Evolutionary conservation across 92 coral and sea anemone species (phyloP).

Genomic region (Blastomussa wellsi): DNA sequence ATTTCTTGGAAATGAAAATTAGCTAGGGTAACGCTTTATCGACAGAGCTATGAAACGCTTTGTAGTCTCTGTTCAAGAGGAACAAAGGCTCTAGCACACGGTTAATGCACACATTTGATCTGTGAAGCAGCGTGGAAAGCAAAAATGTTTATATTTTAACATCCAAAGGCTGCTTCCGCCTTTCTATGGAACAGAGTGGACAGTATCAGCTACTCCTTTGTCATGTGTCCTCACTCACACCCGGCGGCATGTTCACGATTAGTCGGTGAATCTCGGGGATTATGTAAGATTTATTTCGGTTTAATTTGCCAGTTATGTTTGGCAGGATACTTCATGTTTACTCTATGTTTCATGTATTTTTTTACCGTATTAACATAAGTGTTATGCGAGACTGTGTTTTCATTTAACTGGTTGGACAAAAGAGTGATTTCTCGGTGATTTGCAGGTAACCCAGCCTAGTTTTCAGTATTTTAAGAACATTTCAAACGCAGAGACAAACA

Average conservation of each 20-base stretch:
- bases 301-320: slow-evolving; percentile 3
- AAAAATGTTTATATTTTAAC: neutral
- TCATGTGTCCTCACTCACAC: neutral
- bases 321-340: slow-evolving; percentile 11
- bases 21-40: no score
- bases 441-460: neutral
- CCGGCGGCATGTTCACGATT: neutral
- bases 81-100: neutral
- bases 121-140: neutral
- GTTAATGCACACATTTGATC: neutral
- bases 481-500: neutral
- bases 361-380: neutral
- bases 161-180: neutral
- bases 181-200: neutral
- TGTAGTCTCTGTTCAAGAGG: neutral
- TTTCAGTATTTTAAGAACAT: neutral
- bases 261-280: slow-evolving; percentile 29
- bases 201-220: neutral
- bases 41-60: no score
- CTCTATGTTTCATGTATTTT: neutral
- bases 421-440: neutral
- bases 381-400: neutral
- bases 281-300: slow-evolving; percentile 23
- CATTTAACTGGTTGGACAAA: neutral
- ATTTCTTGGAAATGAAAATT: no score